Evolutionary conservation across 2,113 vertebrate genomes (phyloP).

Genomic region (Hirundichthys speculiger): DNA sequence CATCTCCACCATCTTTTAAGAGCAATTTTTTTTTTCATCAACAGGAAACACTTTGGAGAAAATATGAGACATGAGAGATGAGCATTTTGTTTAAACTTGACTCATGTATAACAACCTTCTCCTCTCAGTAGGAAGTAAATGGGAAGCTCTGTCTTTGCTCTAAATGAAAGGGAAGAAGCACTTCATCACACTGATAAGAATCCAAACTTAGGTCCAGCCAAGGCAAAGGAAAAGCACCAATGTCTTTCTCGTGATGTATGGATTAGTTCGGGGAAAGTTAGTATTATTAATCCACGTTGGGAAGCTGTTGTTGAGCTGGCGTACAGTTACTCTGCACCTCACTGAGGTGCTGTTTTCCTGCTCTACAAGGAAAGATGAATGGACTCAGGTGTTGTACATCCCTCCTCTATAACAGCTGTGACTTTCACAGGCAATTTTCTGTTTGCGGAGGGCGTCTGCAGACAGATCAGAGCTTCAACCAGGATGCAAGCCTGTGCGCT

Average conservation of each 20-base stretch:
- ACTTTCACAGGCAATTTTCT: constrained; percentile 39
- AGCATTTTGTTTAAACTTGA: constrained; percentile 26
- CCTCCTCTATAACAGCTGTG: constrained; percentile 43
- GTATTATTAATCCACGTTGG: constrained; percentile 62
- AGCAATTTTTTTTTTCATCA: constrained; percentile 1
- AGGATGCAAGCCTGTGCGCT: background rate
- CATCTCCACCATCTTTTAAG: too few species aligned
- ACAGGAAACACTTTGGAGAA: constrained; percentile 11
- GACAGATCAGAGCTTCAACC: constrained; percentile 37
- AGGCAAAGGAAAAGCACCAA: constrained; percentile 18
- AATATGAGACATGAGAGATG: background rate
- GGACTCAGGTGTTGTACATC: constrained; percentile 32
- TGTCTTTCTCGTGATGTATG: constrained; percentile 49
- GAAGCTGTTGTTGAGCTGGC: constrained; percentile 23
- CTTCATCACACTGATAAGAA: constrained; percentile 68
- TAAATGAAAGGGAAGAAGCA: constrained; percentile 29
- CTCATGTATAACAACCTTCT: constrained; percentile 10
- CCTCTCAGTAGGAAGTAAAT: constrained; percentile 36
- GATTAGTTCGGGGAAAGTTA: constrained; percentile 72
- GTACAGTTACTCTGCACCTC: constrained; percentile 11
- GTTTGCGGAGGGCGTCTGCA: constrained; percentile 23
- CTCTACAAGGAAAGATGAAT: constrained; percentile 57
- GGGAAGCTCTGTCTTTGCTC: constrained; percentile 12
- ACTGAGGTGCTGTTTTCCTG: constrained; percentile 32
- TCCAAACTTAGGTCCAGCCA: constrained; percentile 30